A percentile compares a stretch with the other conserved stretches of the same genome.
Evolutionary conservation across 2,113 vertebrate genomes (phyloP).

Genomic region (Turnix velox): DNA sequence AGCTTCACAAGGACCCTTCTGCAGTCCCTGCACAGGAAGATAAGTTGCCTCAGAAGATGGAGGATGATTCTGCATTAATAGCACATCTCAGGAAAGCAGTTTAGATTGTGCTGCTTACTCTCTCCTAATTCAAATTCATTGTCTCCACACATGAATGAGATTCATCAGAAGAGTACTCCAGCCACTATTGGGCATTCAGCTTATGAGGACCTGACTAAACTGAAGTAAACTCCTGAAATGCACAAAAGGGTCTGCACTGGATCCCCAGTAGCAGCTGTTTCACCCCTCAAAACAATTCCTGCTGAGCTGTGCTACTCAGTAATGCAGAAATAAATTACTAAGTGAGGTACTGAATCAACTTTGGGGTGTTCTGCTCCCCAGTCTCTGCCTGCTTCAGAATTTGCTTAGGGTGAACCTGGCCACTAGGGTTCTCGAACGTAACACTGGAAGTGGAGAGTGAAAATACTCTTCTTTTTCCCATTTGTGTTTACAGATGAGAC

Average conservation of each 20-base stretch:
- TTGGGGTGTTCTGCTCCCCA: neutral
- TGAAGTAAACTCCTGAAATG: neutral
- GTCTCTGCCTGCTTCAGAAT: neutral
- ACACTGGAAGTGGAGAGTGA: neutral
- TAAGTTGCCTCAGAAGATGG: neutral
- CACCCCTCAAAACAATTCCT: neutral
- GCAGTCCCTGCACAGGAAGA: neutral
- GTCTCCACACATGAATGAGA: neutral
- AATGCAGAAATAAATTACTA: neutral
- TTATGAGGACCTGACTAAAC: neutral
- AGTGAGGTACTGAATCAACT: neutral
- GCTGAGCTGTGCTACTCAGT: neutral
- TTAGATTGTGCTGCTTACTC: neutral
- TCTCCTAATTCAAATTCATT: neutral
- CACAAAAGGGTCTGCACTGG: neutral
- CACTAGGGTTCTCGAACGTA: neutral
- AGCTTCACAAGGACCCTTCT: neutral
- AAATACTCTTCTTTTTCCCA: neutral
- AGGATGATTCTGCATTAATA: neutral
- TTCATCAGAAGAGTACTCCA: neutral
- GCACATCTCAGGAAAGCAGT: neutral
- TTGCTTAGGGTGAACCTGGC: neutral
- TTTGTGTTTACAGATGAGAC: neutral
- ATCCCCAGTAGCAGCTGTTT: neutral
- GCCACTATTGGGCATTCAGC: neutral